Conservation (phyloP, 2,113 vertebrate genomes). For the Gobius niger region DNA sequence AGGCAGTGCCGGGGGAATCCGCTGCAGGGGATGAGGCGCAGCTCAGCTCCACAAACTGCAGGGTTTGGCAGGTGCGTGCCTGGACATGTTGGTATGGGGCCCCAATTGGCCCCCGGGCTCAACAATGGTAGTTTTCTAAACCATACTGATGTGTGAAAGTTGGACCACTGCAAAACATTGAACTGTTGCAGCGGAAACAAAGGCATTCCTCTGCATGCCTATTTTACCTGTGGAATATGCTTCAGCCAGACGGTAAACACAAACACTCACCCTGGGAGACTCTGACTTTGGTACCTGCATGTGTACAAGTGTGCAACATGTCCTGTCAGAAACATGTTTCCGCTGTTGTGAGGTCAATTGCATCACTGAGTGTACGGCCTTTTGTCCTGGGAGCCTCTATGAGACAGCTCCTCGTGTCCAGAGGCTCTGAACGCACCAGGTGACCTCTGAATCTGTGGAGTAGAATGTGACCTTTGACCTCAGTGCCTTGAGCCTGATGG, state of each 20-base stretch:
- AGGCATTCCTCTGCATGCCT: conserved; percentile 66
- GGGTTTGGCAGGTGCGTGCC: conserved; percentile 76
- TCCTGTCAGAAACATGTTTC: conserved; percentile 12
- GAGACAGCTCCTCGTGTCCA: conserved; percentile 40
- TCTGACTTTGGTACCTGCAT: not conserved
- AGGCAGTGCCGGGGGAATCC: conserved; percentile 72
- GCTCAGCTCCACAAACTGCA: conserved; percentile 52
- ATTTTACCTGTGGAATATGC: conserved; percentile 44
- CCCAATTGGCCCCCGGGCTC: conserved; percentile 60
- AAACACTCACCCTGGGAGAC: not conserved
- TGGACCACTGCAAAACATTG: conserved; percentile 64
- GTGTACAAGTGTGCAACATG: not conserved
- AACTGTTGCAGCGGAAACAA: conserved; percentile 61
- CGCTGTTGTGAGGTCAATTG: conserved; percentile 40
- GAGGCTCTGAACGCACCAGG: conserved; percentile 55
- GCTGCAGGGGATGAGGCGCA: conserved; percentile 66
- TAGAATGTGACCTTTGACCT: conserved; percentile 66
- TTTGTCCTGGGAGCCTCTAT: conserved; percentile 43
- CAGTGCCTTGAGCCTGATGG: conserved; percentile 43
- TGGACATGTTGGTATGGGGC: conserved; percentile 67
- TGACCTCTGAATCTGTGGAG: conserved; percentile 68
- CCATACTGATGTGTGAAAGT: conserved; percentile 63
- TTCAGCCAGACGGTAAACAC: conserved; percentile 34
- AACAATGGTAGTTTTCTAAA: conserved; percentile 56
- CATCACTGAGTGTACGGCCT: conserved; percentile 33